Evolutionary conservation across 53 echinoderm and acorn worm species (phyloP).

Genomic region (Echinometra lucunter): DNA sequence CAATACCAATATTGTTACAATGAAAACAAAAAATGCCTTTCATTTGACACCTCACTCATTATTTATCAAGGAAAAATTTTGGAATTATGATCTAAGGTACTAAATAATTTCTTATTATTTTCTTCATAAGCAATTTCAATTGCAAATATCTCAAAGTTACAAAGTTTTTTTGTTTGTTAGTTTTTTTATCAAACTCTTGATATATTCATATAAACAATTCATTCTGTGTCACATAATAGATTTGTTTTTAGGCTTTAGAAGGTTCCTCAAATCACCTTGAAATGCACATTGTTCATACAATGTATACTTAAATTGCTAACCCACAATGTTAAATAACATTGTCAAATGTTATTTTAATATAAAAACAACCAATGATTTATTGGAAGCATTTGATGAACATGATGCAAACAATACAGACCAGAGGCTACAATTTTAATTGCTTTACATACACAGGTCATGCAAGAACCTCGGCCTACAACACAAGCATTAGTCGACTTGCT

Average conservation of each 20-base stretch:
- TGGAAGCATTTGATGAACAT: background rate
- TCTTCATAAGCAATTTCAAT: too few relatives aligned
- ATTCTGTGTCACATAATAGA: background rate
- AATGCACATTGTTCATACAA: background rate
- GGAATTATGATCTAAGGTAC: too few relatives aligned
- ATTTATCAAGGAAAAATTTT: too few relatives aligned
- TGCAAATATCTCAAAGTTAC: too few relatives aligned
- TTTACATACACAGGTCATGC: constrained; percentile 29
- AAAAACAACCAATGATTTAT: background rate
- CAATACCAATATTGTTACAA: too few relatives aligned
- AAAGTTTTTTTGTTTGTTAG: too few relatives aligned
- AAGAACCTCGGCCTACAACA: background rate
- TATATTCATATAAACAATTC: too few relatives aligned
- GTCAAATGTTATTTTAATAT: background rate
- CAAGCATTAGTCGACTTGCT: constrained; percentile 13
- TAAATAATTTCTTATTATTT: too few relatives aligned
- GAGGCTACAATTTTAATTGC: background rate
- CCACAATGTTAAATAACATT: background rate
- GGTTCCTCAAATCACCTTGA: background rate
- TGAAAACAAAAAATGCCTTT: too few relatives aligned
- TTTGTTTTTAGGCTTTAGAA: background rate
- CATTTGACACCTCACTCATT: too few relatives aligned
- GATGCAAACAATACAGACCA: background rate
- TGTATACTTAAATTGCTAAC: background rate
- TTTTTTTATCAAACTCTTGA: too few relatives aligned